Evolutionary conservation across 2,113 vertebrate genomes (phyloP), one percentile per base, ranked within the genome.

Genomic region (Nematolebias whitei): DNA sequence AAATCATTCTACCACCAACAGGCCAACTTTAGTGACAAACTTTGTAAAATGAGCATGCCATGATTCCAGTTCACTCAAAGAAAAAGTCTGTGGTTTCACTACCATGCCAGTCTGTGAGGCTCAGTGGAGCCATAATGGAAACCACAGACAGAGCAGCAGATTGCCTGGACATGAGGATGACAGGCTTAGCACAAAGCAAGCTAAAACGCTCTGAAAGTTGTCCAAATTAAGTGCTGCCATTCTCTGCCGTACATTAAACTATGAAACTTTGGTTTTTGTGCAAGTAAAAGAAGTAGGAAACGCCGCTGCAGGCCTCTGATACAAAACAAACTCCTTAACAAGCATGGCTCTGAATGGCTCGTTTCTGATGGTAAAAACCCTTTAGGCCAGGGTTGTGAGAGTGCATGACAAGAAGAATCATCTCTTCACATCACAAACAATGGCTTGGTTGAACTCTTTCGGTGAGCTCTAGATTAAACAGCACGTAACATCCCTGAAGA

Each of bases 401-500:
- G 47, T 78, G 44, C 35, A 51, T 76, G 82, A 77, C 74, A 63
- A 70, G 52, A 52, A 26, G 64, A 55, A 83, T 80, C 59, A 76
- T 76, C 63, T 75, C 61, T 73, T 88, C 77, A 77, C 71, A 83
- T 73, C 75, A 70, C 47, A 67, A 82, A 51, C 83, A 67, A 79
- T 74, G 83, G 71, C 73, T 76, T 84, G 70, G 70, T 80, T 64
- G 80, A 83, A 82, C 64, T 90, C 87, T 90, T 91, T 90, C 80
- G 85, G 48, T 81, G 80, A 83, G 68, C 68, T 79, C 60, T 16
- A 20, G 68, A 71, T 76, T 24, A 75, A 35, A 35, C 32, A 83
- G 84, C 78, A 90, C 83, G 79, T 84, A 62, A 56, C 63, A 57
- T 59, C 83, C 88, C 88, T 91, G 83, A 92, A 91, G 85, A 89